Conservation (phyloP, 2,113 vertebrate genomes). For the Thoracochromis brauschi region DNA sequence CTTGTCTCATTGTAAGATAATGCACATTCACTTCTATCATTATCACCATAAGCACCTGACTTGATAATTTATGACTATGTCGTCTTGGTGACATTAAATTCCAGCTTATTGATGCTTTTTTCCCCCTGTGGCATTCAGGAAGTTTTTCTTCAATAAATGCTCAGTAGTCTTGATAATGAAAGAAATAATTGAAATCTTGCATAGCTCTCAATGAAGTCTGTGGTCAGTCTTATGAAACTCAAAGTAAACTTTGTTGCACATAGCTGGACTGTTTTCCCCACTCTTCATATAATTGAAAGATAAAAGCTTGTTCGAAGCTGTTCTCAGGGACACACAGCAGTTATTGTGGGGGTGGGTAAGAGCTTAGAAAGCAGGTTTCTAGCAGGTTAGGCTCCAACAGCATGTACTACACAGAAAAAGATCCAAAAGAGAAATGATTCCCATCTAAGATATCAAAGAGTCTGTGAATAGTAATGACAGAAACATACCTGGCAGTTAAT, state of each 20-base stretch:
- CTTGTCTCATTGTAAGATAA: neutral
- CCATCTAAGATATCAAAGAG: neutral
- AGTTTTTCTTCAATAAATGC: neutral
- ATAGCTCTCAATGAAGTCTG: neutral
- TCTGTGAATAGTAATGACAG: neutral
- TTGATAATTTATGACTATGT: neutral
- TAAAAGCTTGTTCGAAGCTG: neutral
- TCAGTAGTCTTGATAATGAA: neutral
- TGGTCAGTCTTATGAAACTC: neutral
- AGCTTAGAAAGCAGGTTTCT: neutral
- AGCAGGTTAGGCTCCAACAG: neutral
- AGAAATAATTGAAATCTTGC: neutral
- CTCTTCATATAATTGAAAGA: constrained; percentile 1
- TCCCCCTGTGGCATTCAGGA: rapidly evolving
- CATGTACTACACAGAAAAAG: neutral
- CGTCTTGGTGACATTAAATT: neutral
- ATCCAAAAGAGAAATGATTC: neutral
- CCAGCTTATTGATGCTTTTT: neutral
- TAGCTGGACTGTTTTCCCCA: neutral
- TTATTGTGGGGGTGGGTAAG: neutral
- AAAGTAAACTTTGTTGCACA: neutral
- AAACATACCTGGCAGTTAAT: neutral
- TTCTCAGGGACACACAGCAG: neutral
- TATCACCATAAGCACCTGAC: neutral
- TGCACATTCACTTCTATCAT: neutral